These are phyloP conservation scores for Euborellia annulipes DNA, from an alignment of 1,140 invertebrate species.

Conservation along the genomic window DNA sequence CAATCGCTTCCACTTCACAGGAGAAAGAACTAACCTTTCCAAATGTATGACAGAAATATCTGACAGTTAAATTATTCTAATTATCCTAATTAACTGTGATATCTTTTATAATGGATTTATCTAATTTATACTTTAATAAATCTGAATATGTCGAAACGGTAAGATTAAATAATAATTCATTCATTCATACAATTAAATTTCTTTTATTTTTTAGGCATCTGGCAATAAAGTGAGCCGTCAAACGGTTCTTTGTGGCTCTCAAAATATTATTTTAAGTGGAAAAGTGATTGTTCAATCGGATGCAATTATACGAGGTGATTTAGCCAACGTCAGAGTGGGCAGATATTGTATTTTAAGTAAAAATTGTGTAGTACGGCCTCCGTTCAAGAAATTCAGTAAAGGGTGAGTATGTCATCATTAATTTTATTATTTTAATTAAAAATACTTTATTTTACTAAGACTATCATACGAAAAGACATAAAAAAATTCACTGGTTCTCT, in stretches of 20 bases:
- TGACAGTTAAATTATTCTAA: too few species aligned
- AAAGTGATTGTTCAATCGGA: conserved; percentile 97
- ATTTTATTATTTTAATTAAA: too few species aligned
- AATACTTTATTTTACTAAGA: too few species aligned
- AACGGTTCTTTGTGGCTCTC: conserved; percentile 90
- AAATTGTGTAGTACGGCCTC: conserved; percentile 84
- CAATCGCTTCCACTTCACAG: too few species aligned
- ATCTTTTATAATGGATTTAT: conserved; percentile 72
- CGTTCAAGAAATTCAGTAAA: conserved; percentile 97
- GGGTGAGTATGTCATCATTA: conserved; percentile 57
- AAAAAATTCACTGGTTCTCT: too few species aligned
- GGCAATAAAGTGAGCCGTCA: conserved; percentile 93
- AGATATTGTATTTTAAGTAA: conserved; percentile 89
- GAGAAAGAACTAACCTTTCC: too few species aligned
- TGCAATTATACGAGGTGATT: conserved; percentile 89
- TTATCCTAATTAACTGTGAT: too few species aligned
- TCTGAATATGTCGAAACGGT: conserved; percentile 92
- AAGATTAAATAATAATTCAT: conserved; percentile 20
- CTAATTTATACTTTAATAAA: conserved; percentile 75
- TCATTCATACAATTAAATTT: conserved; percentile 2
- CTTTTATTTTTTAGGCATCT: conserved; percentile 45
- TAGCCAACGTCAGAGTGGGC: conserved; percentile 89
- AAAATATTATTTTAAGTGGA: conserved; percentile 95
- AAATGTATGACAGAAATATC: too few species aligned
- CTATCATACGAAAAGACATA: too few species aligned